Evolutionary conservation across 2,888 invertebrate species (phyloP).

Genomic region (Apeira syringaria): DNA sequence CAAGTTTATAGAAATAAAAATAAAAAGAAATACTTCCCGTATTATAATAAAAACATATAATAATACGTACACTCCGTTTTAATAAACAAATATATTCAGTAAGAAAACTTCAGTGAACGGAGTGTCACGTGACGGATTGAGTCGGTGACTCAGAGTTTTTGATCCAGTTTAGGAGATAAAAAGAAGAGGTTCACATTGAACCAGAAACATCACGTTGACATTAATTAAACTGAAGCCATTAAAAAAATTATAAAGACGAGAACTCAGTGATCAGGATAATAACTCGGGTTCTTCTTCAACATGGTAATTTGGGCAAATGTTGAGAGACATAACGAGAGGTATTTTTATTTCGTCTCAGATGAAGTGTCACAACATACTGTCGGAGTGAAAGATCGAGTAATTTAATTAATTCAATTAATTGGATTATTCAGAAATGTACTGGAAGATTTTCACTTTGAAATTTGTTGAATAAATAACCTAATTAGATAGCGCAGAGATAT

Average conservation of each 20-base stretch:
- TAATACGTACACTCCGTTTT: too few species aligned
- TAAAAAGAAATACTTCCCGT: too few species aligned
- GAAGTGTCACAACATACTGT: slow-evolving; percentile 26
- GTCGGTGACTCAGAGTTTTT: slow-evolving; percentile 9
- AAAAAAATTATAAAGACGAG: slow-evolving; percentile 15
- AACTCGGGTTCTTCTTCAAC: slow-evolving; percentile 12
- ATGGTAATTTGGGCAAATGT: slow-evolving; percentile 31
- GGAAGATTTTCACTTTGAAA: too few species aligned
- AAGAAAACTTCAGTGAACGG: too few species aligned
- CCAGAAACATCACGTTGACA: slow-evolving; percentile 4
- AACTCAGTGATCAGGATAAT: slow-evolving; percentile 5
- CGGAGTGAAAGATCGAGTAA: slow-evolving; percentile 6
- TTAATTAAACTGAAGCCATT: slow-evolving; percentile 11
- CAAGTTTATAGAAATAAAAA: too few species aligned
- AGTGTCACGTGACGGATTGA: slow-evolving; percentile 4
- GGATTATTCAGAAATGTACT: too few species aligned
- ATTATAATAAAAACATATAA: too few species aligned
- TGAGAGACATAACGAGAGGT: slow-evolving; percentile 24
- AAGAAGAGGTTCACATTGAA: slow-evolving; percentile 7
- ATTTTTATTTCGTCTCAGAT: slow-evolving; percentile 21
- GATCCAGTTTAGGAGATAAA: slow-evolving; percentile 5
- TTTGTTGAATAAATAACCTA: too few species aligned
- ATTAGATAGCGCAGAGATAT: too few species aligned
- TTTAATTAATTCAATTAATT: neutral
- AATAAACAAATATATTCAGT: too few species aligned